phyloP scores from a whole-genome alignment of 2,888 invertebrate genomes.

The Tethea ocularis region DNA sequence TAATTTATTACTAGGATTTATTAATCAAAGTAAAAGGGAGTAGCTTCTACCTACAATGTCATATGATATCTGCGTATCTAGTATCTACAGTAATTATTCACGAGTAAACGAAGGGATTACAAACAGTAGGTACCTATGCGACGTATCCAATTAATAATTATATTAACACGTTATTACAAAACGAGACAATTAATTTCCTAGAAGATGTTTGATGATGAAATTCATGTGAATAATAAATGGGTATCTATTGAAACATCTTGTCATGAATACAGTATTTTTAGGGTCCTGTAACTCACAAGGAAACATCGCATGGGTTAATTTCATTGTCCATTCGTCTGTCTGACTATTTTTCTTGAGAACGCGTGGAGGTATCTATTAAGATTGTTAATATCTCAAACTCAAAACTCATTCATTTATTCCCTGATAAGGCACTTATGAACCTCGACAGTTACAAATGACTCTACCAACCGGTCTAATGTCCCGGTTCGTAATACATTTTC shows the following conservation, averaged over 20 bases:
- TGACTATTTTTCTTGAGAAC: too few relatives aligned
- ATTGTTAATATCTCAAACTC: too few relatives aligned
- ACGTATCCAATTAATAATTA: slow-evolving; percentile 4
- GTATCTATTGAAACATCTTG: not conserved
- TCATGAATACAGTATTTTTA: not conserved
- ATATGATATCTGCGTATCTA: too few relatives aligned
- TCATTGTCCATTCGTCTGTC: too few relatives aligned
- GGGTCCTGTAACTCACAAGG: too few relatives aligned
- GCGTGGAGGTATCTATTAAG: too few relatives aligned
- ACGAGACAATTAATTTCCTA: not conserved
- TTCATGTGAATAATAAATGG: not conserved
- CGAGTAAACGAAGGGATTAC: slow-evolving; percentile 1
- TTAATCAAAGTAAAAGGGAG: not conserved
- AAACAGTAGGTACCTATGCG: not conserved
- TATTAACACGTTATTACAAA: not conserved
- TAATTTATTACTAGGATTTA: not conserved
- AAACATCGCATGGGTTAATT: too few relatives aligned
- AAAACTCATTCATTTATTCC: too few relatives aligned
- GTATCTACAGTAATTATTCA: not conserved
- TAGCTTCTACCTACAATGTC: not conserved
- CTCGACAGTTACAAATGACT: too few relatives aligned
- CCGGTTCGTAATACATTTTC: too few relatives aligned
- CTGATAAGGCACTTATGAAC: too few relatives aligned
- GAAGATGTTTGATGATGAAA: not conserved
- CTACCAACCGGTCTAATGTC: too few relatives aligned